Conservation (phyloP, 1,140 invertebrate species). For the Solen grandis region DNA sequence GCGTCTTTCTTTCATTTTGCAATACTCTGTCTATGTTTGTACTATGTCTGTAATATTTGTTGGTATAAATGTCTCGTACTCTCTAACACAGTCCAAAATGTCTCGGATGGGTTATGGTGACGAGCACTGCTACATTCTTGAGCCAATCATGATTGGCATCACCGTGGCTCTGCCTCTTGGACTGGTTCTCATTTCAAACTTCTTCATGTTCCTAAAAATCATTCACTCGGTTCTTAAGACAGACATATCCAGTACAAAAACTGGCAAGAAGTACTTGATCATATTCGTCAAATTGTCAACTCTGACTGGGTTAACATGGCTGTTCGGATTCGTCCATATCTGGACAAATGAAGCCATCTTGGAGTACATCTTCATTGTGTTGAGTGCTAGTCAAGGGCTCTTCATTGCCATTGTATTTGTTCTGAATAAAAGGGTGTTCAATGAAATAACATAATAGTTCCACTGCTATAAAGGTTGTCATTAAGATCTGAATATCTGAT, state of each 20-base stretch:
- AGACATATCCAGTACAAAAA: background rate
- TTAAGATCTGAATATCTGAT: no score
- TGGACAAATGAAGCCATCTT: slow-evolving; percentile 12
- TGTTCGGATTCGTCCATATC: slow-evolving; percentile 35
- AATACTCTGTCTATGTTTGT: slow-evolving; percentile 1
- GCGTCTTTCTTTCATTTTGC: background rate
- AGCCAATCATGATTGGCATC: no score
- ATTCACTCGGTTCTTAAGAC: background rate
- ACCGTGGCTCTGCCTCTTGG: slow-evolving; percentile 32
- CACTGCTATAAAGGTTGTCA: no score
- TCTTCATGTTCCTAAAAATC: slow-evolving; percentile 17
- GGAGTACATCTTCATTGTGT: slow-evolving; percentile 25
- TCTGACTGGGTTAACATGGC: slow-evolving; percentile 30
- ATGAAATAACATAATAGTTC: no score
- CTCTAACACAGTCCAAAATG: background rate
- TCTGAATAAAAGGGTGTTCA: slow-evolving; percentile 18
- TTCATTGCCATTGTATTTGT: slow-evolving; percentile 36
- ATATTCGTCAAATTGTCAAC: slow-evolving; percentile 40
- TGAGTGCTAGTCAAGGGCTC: slow-evolving; percentile 30
- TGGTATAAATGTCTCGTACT: background rate
- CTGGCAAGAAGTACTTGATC: slow-evolving; percentile 7
- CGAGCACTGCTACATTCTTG: no score
- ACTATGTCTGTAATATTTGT: background rate
- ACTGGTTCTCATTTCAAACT: slow-evolving; percentile 2
- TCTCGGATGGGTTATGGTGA: background rate